Evolutionary conservation across 2,888 invertebrate species (phyloP).

Genomic region (Aleiodes alternator): DNA sequence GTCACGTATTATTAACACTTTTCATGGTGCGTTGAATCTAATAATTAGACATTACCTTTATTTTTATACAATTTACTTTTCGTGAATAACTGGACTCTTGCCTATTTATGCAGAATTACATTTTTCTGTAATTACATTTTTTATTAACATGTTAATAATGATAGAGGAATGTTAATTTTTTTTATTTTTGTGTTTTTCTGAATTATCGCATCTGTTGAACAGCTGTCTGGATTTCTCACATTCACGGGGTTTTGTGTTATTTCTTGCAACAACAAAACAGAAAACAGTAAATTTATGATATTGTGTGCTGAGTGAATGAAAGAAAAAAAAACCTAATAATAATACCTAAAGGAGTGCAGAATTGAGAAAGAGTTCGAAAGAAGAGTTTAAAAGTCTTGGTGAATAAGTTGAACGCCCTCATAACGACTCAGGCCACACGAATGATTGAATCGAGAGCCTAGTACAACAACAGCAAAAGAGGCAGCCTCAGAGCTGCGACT

Average conservation of each 20-base stretch:
- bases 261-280: too few relatives aligned
- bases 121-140: constrained; percentile 10
- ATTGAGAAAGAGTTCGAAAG: not conserved
- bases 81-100: constrained; percentile 39
- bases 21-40: constrained; percentile 39
- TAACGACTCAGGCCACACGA: constrained; percentile 65
- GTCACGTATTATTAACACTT: constrained; percentile 41
- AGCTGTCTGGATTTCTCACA: constrained; percentile 52
- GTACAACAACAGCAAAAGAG: constrained; percentile 47
- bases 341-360: not conserved
- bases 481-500: constrained; percentile 67
- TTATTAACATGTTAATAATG: not conserved
- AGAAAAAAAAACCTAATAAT: not conserved
- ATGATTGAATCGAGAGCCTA: constrained; percentile 60
- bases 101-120: constrained; percentile 21
- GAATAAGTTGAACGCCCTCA: constrained; percentile 71
- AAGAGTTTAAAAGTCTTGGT: constrained; percentile 18
- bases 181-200: not conserved
- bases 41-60: constrained; percentile 36
- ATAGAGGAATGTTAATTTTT: not conserved
- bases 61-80: constrained; percentile 28
- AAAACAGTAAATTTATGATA: constrained; percentile 2
- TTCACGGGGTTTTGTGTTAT: constrained; percentile 39
- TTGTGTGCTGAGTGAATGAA: constrained; percentile 11
- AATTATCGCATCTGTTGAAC: constrained; percentile 34